These are phyloP conservation scores for Reinhardtius hippoglossoides DNA, from an alignment of 2,113 vertebrate species.

Conservation along the genomic window DNA sequence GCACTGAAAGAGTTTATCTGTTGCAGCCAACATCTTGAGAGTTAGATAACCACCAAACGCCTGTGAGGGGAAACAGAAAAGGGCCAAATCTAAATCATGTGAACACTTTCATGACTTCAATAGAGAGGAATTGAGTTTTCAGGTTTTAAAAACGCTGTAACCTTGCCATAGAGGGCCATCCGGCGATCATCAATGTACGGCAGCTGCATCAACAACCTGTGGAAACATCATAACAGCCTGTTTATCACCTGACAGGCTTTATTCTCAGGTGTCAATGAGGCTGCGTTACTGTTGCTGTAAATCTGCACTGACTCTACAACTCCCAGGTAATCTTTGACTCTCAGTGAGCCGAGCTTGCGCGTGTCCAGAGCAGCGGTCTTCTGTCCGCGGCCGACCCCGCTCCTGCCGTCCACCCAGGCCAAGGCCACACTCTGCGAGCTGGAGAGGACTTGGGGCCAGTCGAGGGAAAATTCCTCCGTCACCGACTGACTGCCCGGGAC, in stretches of 20 bases:
- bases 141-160: constrained; percentile 35
- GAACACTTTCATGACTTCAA: not conserved
- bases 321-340: constrained; percentile 82
- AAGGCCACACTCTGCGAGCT: constrained; percentile 80
- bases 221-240: constrained; percentile 33
- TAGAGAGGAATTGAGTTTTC: not conserved
- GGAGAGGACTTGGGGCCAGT: constrained; percentile 84
- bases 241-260: not conserved
- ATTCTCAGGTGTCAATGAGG: not conserved
- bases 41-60: constrained; percentile 86
- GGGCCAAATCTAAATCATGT: not conserved
- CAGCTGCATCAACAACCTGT: constrained; percentile 82
- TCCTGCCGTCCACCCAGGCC: constrained; percentile 82
- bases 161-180: constrained; percentile 87
- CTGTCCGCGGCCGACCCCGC: constrained; percentile 76
- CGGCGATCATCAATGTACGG: constrained; percentile 84
- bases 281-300: not conserved
- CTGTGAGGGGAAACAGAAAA: constrained; percentile 60
- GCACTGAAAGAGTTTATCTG: constrained; percentile 83
- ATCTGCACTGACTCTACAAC: constrained; percentile 81
- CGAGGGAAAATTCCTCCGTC: constrained; percentile 83
- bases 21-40: constrained; percentile 84
- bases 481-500: constrained; percentile 78
- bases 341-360: constrained; percentile 77
- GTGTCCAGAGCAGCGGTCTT: constrained; percentile 73